phyloP scores from a whole-genome alignment of 2,888 invertebrate genomes.

The Nysson spinosus region DNA sequence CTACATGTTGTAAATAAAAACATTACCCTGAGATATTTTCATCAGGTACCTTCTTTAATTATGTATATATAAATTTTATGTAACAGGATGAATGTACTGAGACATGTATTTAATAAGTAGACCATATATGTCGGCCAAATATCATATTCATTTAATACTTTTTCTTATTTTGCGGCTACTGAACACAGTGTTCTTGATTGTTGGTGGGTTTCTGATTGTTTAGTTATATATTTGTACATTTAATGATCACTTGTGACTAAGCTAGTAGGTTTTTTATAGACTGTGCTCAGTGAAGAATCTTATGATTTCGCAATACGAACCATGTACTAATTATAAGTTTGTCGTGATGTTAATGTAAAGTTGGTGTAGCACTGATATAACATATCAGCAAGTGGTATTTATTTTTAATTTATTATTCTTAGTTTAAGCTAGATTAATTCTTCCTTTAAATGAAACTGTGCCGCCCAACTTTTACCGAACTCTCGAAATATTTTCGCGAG shows the following conservation, averaged over 20 bases:
- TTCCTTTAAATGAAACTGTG: background rate
- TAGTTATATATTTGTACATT: constrained; percentile 18
- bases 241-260: constrained; percentile 18
- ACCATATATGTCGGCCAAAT: too few species aligned
- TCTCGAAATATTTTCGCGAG: too few species aligned
- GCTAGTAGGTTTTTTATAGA: constrained; percentile 64
- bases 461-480: too few species aligned
- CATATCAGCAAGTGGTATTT: constrained; percentile 22
- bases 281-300: constrained; percentile 57
- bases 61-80: too few species aligned
- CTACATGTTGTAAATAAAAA: too few species aligned
- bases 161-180: background rate
- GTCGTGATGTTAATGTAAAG: constrained; percentile 56
- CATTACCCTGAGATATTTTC: too few species aligned
- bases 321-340: constrained; percentile 72
- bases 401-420: constrained; percentile 13
- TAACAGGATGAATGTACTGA: too few species aligned
- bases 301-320: constrained; percentile 66
- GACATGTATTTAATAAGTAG: too few species aligned
- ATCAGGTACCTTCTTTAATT: too few species aligned
- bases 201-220: constrained; percentile 2
- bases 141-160: too few species aligned
- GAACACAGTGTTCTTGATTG: background rate
- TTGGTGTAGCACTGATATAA: constrained; percentile 23
- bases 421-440: too few species aligned